These are phyloP conservation scores for Drosophila anceps DNA, from an alignment of 2,888 invertebrate genomes.

Conservation along the genomic window DNA sequence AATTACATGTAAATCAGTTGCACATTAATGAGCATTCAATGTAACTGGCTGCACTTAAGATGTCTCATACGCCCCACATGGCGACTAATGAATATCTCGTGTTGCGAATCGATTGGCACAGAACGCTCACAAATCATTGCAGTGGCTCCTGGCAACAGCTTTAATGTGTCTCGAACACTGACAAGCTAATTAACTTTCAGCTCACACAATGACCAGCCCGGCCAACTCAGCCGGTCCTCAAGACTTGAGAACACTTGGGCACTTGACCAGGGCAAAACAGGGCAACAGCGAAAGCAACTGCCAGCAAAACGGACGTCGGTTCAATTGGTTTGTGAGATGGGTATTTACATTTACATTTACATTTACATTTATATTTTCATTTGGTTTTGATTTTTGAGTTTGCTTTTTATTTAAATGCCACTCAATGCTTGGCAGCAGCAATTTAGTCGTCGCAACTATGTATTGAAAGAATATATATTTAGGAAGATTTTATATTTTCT, in stretches of 20 bases:
- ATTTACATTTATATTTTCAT: constrained; percentile 22
- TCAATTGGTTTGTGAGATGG: constrained; percentile 21
- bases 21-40: constrained; percentile 22
- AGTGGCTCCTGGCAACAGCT: constrained; percentile 17
- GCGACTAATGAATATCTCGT: constrained; percentile 20
- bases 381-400: constrained; percentile 28
- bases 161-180: constrained; percentile 33
- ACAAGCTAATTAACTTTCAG: constrained; percentile 52
- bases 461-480: constrained; percentile 29
- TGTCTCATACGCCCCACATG: constrained; percentile 36
- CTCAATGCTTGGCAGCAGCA: constrained; percentile 7
- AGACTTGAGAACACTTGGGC: neutral
- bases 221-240: neutral
- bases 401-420: constrained; percentile 34
- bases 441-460: neutral
- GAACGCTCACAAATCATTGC: constrained; percentile 3
- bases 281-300: constrained; percentile 6
- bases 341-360: constrained; percentile 26
- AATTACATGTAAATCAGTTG: constrained; percentile 27
- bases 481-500: constrained; percentile 6
- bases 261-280: neutral
- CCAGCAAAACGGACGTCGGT: constrained; percentile 18
- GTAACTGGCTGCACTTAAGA: constrained; percentile 13
- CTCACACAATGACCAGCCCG: constrained; percentile 29
- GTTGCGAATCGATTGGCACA: constrained; percentile 12